Base-by-base conservation (phyloP, 2,888 invertebrate genomes). In the Heliconius cydno region DNA sequence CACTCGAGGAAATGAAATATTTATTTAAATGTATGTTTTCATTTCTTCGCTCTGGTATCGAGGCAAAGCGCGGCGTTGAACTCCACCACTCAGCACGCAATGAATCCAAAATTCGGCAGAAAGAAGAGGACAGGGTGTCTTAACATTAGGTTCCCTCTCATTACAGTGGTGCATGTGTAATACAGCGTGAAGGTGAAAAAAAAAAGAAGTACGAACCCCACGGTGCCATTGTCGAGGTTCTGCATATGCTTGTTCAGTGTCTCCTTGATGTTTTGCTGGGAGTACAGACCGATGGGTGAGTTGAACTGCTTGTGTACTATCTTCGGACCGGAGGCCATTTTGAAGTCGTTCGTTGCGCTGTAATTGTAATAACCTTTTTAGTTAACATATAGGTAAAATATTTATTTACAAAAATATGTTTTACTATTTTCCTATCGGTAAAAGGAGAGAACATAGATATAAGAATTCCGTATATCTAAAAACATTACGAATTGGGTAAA, bases 231-330 rank as follows among this genome's bases (percentile, higher is more conserved):
- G 86, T 96, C 95, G 87, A 98, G 96, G 87, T 97, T 96, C 91
- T 97, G 96, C 85, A 97, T 95, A 90, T 98, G 98, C 86, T 97
- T 97, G 89, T 96, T 96, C 86, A 98, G 95, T 60, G 98, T 97
- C 90, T 97, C 98, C 91, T 97, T 96, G 85, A 98, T 97, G 90
- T 97, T 97, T 88, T 97, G 95, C 87, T 96, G 96, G 63, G 98
- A 98, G 92, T 98, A 98, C 79, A 98, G 95, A 90, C 97, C 97
- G 88, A 98, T 97, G 84, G 98, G 98, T 85, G 98, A 97, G 95
- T 98, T 98, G 96, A 98, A 98, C 94, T 98, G 98, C 94, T 97
- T 98, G 96, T 98, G 98, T 86, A 98, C 97, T 92, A 98, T 95
- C 88, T 96, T 96, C 87, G 95, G 96, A 93, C 96, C 96, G 88